These are phyloP conservation scores for Drosophila kohkoa DNA, from an alignment of 1,140 invertebrate species.

Conservation along the genomic window DNA sequence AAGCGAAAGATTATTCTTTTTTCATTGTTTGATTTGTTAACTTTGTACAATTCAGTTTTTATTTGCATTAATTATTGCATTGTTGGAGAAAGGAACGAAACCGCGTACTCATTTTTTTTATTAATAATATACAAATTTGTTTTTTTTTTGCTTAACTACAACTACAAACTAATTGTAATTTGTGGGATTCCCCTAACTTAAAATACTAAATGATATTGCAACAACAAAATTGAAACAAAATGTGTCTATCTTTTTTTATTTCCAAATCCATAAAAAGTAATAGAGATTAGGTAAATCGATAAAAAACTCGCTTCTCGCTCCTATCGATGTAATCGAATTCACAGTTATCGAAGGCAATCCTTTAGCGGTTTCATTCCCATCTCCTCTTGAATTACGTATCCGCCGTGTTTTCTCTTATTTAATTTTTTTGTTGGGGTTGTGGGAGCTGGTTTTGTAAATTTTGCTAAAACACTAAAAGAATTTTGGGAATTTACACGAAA, in stretches of 20 bases:
- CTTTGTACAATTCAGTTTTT: constrained; percentile 51
- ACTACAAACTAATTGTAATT: neutral
- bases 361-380: constrained; percentile 27
- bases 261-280: neutral
- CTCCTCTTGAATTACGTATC: constrained; percentile 1
- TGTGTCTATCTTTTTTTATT: neutral
- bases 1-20: constrained; percentile 25
- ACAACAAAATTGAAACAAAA: constrained; percentile 2
- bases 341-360: constrained; percentile 32
- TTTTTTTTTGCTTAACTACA: neutral
- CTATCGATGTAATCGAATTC: constrained; percentile 20
- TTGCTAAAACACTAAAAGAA: constrained; percentile 33
- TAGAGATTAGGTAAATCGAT: neutral
- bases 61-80: neutral
- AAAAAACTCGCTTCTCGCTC: constrained; percentile 7
- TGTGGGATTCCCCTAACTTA: neutral
- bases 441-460: constrained; percentile 23
- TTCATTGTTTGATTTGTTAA: constrained; percentile 50
- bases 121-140: neutral
- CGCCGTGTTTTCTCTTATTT: neutral
- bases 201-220: neutral
- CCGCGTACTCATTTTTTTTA: constrained; percentile 9
- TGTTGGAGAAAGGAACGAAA: constrained; percentile 30
- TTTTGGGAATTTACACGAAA: too few species aligned
- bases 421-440: neutral